These are phyloP conservation scores for Cynoglossus semilaevis DNA, from an alignment of 2,113 vertebrate genomes.

Conservation along the genomic window DNA sequence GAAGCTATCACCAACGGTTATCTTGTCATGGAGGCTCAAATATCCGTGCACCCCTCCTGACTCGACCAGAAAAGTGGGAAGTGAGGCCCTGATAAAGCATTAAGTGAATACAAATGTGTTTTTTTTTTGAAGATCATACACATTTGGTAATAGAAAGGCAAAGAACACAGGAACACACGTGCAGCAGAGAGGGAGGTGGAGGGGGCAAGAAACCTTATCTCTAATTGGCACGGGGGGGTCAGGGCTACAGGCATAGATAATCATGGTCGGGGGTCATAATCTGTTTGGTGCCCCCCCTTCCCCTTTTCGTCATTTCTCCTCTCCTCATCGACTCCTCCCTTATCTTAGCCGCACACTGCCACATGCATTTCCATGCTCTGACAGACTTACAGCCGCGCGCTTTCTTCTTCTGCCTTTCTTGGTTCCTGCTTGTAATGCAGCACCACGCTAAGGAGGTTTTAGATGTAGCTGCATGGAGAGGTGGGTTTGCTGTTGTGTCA, in stretches of 20 bases:
- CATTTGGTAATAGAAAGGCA: constrained; percentile 6
- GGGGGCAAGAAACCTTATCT: constrained; percentile 44
- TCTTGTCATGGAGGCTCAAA: constrained; percentile 48
- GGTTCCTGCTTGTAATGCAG: constrained; percentile 17
- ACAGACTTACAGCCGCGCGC: neutral
- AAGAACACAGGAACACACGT: neutral
- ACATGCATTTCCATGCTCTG: neutral
- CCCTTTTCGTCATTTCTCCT: constrained; percentile 5
- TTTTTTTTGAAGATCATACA: constrained; percentile 6
- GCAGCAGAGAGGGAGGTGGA: neutral
- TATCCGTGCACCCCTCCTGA: constrained; percentile 1
- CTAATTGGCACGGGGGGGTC: constrained; percentile 60
- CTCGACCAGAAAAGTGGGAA: constrained; percentile 14
- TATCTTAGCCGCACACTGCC: neutral
- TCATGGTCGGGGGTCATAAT: constrained; percentile 52
- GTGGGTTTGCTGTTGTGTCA: constrained; percentile 32
- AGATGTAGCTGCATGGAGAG: constrained; percentile 11
- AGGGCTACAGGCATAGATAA: constrained; percentile 53
- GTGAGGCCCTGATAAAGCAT: constrained; percentile 31
- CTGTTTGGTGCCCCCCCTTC: constrained; percentile 24
- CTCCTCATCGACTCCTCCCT: neutral
- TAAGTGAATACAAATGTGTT: constrained; percentile 48
- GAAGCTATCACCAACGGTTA: constrained; percentile 37
- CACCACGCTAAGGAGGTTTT: constrained; percentile 23
- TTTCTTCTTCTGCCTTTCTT: neutral